phyloP scores from a whole-genome alignment of 2,888 invertebrate genomes.

The Prosopocoilus inquinatus region DNA sequence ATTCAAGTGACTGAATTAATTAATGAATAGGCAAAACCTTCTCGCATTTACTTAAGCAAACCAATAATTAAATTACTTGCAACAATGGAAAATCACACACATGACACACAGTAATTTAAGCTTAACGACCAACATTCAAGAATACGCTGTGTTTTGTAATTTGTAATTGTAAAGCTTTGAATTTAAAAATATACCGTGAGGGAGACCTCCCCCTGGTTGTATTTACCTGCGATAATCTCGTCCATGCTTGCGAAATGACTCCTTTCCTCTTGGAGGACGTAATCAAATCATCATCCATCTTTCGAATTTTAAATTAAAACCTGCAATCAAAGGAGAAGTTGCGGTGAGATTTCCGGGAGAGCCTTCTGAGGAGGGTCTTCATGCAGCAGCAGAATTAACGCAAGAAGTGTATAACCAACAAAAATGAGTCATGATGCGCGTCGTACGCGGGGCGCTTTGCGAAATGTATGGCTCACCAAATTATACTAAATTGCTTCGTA shows the following conservation, averaged over 20 bases:
- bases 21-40: too few relatives aligned
- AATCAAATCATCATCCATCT: slow-evolving; percentile 71
- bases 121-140: too few relatives aligned
- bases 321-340: not conserved
- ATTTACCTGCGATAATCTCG: slow-evolving; percentile 64
- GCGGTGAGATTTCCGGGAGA: not conserved
- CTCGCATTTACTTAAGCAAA: too few relatives aligned
- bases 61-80: too few relatives aligned
- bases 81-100: too few relatives aligned
- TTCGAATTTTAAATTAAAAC: slow-evolving; percentile 50
- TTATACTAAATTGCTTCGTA: slow-evolving; percentile 3
- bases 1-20: too few relatives aligned
- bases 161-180: not conserved
- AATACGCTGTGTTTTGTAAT: too few relatives aligned
- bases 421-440: too few relatives aligned
- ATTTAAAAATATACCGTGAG: not conserved
- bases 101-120: too few relatives aligned
- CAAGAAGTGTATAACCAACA: too few relatives aligned
- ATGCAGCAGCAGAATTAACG: too few relatives aligned
- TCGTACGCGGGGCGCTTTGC: not conserved
- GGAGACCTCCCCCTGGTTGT: not conserved
- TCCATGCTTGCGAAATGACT: slow-evolving; percentile 65
- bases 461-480: slow-evolving; percentile 11
- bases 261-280: slow-evolving; percentile 60
- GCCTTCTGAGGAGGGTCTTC: too few relatives aligned